Evolutionary conservation across 2,113 vertebrate genomes (phyloP), one percentile per base, ranked within the genome.

Genomic region (Calidris pugnax): DNA sequence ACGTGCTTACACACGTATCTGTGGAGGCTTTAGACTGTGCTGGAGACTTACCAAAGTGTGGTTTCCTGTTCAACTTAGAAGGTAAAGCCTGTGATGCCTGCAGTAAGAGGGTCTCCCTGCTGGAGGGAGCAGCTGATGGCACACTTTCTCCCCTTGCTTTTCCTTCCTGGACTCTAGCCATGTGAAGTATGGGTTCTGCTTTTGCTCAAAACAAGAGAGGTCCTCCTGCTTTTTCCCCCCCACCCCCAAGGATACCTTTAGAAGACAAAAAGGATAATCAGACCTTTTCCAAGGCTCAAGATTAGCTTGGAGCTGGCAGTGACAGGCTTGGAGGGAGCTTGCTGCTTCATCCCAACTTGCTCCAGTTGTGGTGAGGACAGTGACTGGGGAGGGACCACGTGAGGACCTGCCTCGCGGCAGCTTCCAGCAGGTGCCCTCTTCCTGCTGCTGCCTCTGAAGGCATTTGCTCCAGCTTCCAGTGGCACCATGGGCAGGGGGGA

Each of bases 401-500:
- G 37, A 24, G n/a, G 24, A 47, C 43, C 28, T 50, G 47, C 41
- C 41, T 77, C 2, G n/a, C n/a, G 32, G 43, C 80, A 53, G 60
- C 32, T 37, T 60, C 23, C 22, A n/a, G 57, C 9, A 66, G 9
- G 26, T 48, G 50, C 30, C 8, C 17, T n/a, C 7, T 56, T 26
- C 17, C 32, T 63, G 30, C 28, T 59, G 9, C 57, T 39, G 30
- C 21, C 47, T 18, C 21, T 6, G 24, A 27, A 21, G 8, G 30
- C 3, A 2, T 47, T 66, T 3, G 0, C 10, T 19, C 28, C 0
- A 1, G 20, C 45, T 43, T 5, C 43, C 45, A 10, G 23, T 2
- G 5, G 7, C 37, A 11, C 60, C 5, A 0, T 7, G 12, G 55
- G 45, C 53, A 55, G 1, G 3, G 15, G 28, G 20, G 4, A 63